Conservation (phyloP, 2,113 vertebrate species). For the Onychorhynchus coronatus region DNA sequence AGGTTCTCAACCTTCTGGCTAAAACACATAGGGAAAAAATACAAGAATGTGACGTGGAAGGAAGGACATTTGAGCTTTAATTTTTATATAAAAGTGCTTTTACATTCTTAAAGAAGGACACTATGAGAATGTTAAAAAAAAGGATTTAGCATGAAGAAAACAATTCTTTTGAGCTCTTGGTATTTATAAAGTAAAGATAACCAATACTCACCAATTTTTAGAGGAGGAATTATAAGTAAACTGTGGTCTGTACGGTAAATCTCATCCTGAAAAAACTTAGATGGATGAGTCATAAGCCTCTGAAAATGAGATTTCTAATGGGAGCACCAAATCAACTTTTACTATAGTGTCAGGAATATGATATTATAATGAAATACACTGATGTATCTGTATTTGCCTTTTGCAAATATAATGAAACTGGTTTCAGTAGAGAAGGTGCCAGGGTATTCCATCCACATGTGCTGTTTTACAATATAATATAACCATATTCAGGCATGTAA, state of each 20-base stretch:
- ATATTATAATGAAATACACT: slow-evolving; percentile 37
- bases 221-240: not conserved
- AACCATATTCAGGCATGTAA: not conserved
- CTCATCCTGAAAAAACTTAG: not conserved
- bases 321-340: slow-evolving; percentile 55
- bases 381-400: slow-evolving; percentile 35
- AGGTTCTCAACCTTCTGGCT: not conserved
- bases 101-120: not conserved
- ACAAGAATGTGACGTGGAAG: not conserved
- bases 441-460: not conserved
- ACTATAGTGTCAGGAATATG: slow-evolving; percentile 24
- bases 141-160: not conserved
- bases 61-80: not conserved
- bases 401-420: slow-evolving; percentile 36
- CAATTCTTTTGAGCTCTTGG: not conserved
- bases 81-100: not conserved
- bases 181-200: not conserved
- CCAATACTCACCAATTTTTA: not conserved
- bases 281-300: slow-evolving; percentile 25
- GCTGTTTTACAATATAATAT: not conserved
- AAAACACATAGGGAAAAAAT: not conserved
- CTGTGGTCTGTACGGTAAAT: not conserved
- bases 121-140: not conserved
- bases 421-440: not conserved
- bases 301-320: slow-evolving; percentile 59